phyloP scores from a whole-genome alignment of 2,888 invertebrate species.

The Hemicrepidius hirtus region DNA sequence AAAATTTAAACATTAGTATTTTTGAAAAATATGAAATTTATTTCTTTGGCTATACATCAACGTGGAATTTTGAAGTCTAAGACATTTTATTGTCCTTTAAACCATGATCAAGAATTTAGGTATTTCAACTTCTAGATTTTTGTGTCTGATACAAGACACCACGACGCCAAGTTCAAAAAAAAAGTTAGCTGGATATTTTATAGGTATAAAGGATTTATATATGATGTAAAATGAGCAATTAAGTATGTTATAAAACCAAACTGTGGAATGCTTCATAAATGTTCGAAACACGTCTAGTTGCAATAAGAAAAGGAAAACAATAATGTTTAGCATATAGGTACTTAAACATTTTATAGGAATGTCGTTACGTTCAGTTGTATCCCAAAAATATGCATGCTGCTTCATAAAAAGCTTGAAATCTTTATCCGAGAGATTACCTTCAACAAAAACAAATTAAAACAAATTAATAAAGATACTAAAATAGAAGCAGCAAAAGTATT shows the following conservation, averaged over 20 bases:
- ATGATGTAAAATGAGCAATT: slow-evolving; percentile 59
- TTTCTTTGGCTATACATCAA: too few relatives aligned
- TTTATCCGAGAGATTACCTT: background rate
- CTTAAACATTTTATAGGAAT: slow-evolving; percentile 13
- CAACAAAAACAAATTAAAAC: slow-evolving; percentile 4
- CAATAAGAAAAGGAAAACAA: background rate
- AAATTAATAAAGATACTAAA: slow-evolving; percentile 18
- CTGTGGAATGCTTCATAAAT: slow-evolving; percentile 14
- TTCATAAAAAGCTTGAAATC: slow-evolving; percentile 11
- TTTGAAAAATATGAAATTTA: too few relatives aligned
- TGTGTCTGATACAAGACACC: slow-evolving; percentile 16
- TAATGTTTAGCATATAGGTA: slow-evolving; percentile 3
- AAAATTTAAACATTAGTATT: too few relatives aligned
- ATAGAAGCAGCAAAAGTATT: background rate
- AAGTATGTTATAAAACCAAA: slow-evolving; percentile 58
- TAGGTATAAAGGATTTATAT: slow-evolving; percentile 59
- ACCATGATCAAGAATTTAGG: slow-evolving; percentile 10
- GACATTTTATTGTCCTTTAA: slow-evolving; percentile 17
- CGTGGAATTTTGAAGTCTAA: too few relatives aligned
- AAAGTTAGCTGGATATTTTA: slow-evolving; percentile 46
- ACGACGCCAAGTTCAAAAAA: slow-evolving; percentile 23
- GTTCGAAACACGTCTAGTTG: background rate
- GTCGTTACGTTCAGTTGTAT: slow-evolving; percentile 1
- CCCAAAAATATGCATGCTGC: background rate
- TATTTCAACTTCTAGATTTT: slow-evolving; percentile 23